Evolutionary conservation across 2,888 invertebrate species (phyloP), one percentile per base, ranked within the genome.

Genomic region (Cephonodes hylas): DNA sequence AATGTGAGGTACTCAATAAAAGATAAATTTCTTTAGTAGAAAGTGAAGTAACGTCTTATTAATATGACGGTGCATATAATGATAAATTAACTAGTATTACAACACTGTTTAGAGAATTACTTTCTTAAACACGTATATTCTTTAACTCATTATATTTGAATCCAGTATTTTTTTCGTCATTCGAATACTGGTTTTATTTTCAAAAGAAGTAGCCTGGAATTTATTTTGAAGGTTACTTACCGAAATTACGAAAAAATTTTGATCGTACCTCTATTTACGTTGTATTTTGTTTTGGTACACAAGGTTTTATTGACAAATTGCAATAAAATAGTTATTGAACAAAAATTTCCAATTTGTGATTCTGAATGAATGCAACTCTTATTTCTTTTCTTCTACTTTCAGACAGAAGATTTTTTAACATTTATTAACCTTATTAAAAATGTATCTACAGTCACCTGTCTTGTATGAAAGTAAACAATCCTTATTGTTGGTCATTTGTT

Each of bases 401-500:
- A 8, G 3, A 8, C 10, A n/a, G 38, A 38, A 38, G 38, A n/a
- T 38, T 38, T 2, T 34, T 34, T 34, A 7, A 13, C 38, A n/a
- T n/a, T n/a, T 38, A 13, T 38, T 13, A 38, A 4, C 13, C 2
- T 38, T 4, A n/a, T 38, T 38, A 38, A 4, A 38, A n/a, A 38
- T n/a, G 10, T n/a, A 38, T 0, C n/a, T 38, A 38, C 4, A 38
- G 13, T 38, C 38, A n/a, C 5, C 38, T n/a, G n/a, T 38, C 13
- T 38, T 3, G n/a, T 38, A n/a, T 13, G n/a, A n/a, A 38, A 38
- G n/a, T 4, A 38, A 38, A 38, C n/a, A n/a, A n/a, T n/a, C n/a
- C n/a, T 34, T 46, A 15, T 8, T 25, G 48, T 38, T 48, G 48
- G 59, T 60, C 59, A 48, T 42, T 60, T 48, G 25, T 42, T 38